These are phyloP conservation scores for Ceratosolen solmsi DNA, from an alignment of 1,140 invertebrate species.

Conservation along the genomic window DNA sequence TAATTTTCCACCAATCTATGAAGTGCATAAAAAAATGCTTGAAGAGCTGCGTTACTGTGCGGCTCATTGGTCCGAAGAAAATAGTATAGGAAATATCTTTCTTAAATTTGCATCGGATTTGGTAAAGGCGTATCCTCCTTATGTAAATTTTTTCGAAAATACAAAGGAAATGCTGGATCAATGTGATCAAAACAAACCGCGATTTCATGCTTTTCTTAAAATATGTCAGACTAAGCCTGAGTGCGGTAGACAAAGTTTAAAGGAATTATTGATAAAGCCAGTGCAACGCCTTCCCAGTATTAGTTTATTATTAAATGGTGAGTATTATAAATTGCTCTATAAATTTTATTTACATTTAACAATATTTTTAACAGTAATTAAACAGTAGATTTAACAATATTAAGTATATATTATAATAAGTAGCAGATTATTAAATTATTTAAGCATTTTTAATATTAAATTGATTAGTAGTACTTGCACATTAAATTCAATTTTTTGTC, in stretches of 20 bases:
- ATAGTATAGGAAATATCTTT: constrained; percentile 89
- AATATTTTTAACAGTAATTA: neutral
- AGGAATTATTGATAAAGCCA: constrained; percentile 95
- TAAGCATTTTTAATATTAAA: neutral
- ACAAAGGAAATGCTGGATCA: constrained; percentile 93
- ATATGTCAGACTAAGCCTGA: constrained; percentile 93
- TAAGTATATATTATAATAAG: neutral
- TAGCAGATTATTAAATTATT: too few relatives aligned
- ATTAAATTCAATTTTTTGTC: too few relatives aligned
- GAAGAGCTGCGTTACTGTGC: constrained; percentile 83
- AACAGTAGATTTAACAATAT: neutral
- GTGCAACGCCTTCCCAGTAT: constrained; percentile 97
- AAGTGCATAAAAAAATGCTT: constrained; percentile 90
- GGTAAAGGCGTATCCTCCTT: constrained; percentile 95
- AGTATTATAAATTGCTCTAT: constrained; percentile 61
- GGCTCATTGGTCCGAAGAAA: constrained; percentile 87
- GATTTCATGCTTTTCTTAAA: constrained; percentile 99
- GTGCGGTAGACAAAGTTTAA: constrained; percentile 94
- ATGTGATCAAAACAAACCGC: constrained; percentile 92
- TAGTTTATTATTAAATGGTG: constrained; percentile 92
- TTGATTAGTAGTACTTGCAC: too few relatives aligned
- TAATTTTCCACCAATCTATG: constrained; percentile 94
- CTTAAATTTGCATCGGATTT: constrained; percentile 87
- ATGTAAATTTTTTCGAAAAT: constrained; percentile 98
- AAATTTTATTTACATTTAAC: neutral